A percentile compares a stretch with the other conserved stretches of the same genome.
Conservation (phyloP, 2,888 invertebrate species). For the Ophion ellenae region DNA sequence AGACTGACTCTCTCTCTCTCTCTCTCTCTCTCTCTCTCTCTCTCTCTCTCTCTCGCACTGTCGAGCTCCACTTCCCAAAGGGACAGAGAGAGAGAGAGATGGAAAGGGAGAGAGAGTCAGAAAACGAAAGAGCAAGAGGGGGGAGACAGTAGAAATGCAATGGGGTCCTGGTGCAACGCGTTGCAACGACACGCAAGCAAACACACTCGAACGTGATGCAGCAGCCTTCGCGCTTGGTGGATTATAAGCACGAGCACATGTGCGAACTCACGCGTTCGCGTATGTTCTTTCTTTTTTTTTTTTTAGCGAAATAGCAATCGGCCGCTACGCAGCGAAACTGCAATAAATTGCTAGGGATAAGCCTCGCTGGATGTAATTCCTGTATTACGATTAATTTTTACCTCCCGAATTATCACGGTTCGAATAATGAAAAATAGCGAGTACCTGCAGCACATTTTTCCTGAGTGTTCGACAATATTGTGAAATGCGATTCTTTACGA, state of each 20-base stretch:
- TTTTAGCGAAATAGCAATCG: slow-evolving; percentile 32
- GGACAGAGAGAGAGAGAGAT: not conserved
- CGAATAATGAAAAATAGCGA: not conserved
- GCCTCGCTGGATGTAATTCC: not conserved
- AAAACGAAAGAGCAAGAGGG: not conserved
- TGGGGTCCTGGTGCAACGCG: slow-evolving; percentile 48
- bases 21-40: slow-evolving; percentile 30
- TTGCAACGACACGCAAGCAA: slow-evolving; percentile 59
- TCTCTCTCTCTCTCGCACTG: slow-evolving; percentile 12
- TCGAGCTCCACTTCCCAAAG: slow-evolving; percentile 30
- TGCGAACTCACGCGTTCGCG: slow-evolving; percentile 1
- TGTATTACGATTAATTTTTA: not conserved
- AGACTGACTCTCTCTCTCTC: slow-evolving; percentile 38
- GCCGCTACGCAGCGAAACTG: slow-evolving; percentile 17
- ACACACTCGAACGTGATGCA: slow-evolving; percentile 61
- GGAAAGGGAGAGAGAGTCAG: not conserved
- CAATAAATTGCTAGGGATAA: slow-evolving; percentile 2
- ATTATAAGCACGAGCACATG: slow-evolving; percentile 38
- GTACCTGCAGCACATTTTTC: not conserved
- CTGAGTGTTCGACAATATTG: not conserved
- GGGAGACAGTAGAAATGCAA: slow-evolving; percentile 53
- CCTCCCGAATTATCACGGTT: not conserved
- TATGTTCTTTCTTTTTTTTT: not conserved
- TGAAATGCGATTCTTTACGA: no score
- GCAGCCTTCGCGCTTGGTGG: slow-evolving; percentile 55